Base-by-base conservation (phyloP, 2,113 vertebrate genomes). In the Notiomystis cincta region DNA sequence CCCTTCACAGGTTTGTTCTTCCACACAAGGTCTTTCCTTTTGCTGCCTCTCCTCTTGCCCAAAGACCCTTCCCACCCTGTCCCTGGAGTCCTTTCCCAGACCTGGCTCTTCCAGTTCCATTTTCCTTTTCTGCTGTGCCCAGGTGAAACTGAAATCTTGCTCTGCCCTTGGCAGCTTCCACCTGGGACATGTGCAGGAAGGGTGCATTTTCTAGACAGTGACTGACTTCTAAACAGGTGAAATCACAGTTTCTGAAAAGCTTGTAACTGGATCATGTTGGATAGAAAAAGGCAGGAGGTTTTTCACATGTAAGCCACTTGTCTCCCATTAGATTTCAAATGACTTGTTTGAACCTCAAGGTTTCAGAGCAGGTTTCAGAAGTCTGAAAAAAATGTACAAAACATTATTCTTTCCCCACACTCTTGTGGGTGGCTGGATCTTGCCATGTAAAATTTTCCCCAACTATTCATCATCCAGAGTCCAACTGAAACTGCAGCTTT, bases 141-240 rank as follows among this genome's bases (percentile, higher is more conserved):
- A 51, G 33, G 40, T 47, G 53, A 64, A 94, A 60, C 4, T 17
- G 17, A 89, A 91, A 86, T 48, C 53, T 83, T 92, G 24, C 38
- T 75, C 77, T 91, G 72, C 51, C 60, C 19, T 93, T 51, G 90
- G 45, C 86, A 90, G 27, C 50, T 92, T 70, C 51, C 38, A 70
- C 33, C 42, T 62, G 51, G 37, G 95, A 83, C 25, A 35, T 0
- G 2, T 73, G 37, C 27, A 70, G 42, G 35, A 60, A 71, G 5
- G 42, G n/a, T 56, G 35, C 10, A 38, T 21, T 73, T 92, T 80
- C 33, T 24, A 28, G 28, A 20, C 6, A 57, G 10, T 35, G 69
- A 27, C 2, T 14, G 13, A 50, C 50, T 90, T 79, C 28, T 70
- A 38, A 62, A 27, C 8, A 31, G 31, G 23, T 37, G 50, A 69